Percentiles rank a stretch among this genome's conserved stretches.
Evolutionary conservation across 2,113 vertebrate genomes (phyloP).

Genomic region (Aramus guarauna): DNA sequence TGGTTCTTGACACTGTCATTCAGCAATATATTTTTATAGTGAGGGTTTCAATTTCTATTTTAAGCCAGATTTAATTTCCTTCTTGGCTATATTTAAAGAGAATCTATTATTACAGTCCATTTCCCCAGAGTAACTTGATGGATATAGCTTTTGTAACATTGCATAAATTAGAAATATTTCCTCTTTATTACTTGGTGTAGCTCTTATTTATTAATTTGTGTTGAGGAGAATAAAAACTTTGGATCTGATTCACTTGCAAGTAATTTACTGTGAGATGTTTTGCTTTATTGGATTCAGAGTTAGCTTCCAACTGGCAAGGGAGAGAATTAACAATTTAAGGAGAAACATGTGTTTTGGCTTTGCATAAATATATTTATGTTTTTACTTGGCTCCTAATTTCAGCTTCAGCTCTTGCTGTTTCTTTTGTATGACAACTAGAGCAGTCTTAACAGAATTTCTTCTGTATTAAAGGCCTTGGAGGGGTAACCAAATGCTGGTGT

Average conservation of each 20-base stretch:
- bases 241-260: background rate
- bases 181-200: background rate
- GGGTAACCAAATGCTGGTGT: background rate
- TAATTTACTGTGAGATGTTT: slow-evolving; percentile 1
- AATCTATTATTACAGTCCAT: slow-evolving; percentile 17
- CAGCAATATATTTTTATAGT: background rate
- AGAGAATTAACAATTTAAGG: background rate
- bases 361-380: background rate
- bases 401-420: background rate
- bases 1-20: background rate
- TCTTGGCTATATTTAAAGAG: background rate
- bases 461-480: background rate
- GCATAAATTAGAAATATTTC: slow-evolving; percentile 30
- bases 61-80: slow-evolving; percentile 27
- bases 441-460: background rate
- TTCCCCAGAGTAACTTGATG: background rate
- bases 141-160: background rate
- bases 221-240: background rate
- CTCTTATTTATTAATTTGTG: background rate
- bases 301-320: background rate
- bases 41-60: background rate
- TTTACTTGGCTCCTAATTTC: background rate
- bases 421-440: background rate
- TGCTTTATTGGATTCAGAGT: background rate
- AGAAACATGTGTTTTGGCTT: background rate